These are phyloP conservation scores for Ditula angustiorana DNA, from an alignment of 2,888 invertebrate genomes.

Conservation along the genomic window DNA sequence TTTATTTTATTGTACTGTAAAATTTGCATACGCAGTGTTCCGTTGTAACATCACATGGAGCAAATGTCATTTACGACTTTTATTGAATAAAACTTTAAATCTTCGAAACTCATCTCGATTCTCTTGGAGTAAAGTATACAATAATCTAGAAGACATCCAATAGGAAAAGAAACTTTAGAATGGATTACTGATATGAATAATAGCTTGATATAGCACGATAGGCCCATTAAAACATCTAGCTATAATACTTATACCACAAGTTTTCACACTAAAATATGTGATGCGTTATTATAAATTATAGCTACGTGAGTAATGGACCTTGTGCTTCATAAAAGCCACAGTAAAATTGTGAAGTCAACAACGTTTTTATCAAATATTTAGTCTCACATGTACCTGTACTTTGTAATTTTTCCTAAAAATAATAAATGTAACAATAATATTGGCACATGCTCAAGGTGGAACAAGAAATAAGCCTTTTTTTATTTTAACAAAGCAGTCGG, in stretches of 20 bases:
- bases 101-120: background rate
- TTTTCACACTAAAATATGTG: background rate
- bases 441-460: conserved; percentile 54
- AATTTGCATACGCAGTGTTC: conserved; percentile 42
- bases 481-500: background rate
- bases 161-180: conserved; percentile 1
- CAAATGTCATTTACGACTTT: background rate
- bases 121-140: background rate
- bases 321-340: conserved; percentile 8
- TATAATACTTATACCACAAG: background rate
- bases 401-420: conserved; percentile 34
- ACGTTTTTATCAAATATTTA: conserved; percentile 51
- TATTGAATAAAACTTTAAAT: conserved; percentile 6
- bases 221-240: background rate
- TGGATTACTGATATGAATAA: conserved; percentile 14
- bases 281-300: background rate
- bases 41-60: background rate
- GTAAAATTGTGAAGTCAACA: background rate
- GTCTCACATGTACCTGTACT: conserved; percentile 46
- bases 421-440: conserved; percentile 42
- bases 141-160: background rate
- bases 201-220: background rate
- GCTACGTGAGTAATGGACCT: background rate
- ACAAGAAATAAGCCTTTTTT: conserved; percentile 14
- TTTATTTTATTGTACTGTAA: conserved; percentile 32